A percentile compares a stretch with the other conserved stretches of the same genome.
Evolutionary conservation across 2,797 vertebrate genomes (phyloP).

Genomic region (Amblyraja radiata): DNA sequence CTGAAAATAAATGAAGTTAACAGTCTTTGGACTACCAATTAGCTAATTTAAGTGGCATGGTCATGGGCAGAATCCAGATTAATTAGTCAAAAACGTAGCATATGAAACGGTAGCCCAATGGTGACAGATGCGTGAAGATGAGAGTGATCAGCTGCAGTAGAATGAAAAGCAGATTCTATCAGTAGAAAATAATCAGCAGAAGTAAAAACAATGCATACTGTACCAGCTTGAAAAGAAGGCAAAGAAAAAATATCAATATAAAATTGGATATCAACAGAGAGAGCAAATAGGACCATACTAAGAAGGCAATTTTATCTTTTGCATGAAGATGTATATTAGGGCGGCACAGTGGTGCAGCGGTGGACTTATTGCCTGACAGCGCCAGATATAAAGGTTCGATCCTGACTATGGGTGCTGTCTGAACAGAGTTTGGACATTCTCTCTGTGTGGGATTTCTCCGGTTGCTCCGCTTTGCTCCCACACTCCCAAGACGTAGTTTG

Average conservation of each 20-base stretch:
- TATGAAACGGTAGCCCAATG: not conserved
- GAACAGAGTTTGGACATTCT: too few relatives aligned
- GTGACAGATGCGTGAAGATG: not conserved
- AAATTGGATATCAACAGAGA: not conserved
- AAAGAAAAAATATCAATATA: not conserved
- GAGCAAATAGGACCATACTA: too few relatives aligned
- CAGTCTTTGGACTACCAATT: conserved; percentile 22
- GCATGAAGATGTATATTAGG: too few relatives aligned
- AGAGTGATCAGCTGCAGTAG: not conserved
- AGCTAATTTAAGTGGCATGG: not conserved
- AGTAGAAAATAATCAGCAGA: not conserved
- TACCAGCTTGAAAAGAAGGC: not conserved
- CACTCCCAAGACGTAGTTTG: too few relatives aligned
- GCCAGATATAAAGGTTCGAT: too few relatives aligned
- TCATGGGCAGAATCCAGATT: not conserved
- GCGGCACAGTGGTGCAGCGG: too few relatives aligned
- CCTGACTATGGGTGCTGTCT: too few relatives aligned
- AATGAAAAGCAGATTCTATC: not conserved
- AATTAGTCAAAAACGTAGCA: not conserved
- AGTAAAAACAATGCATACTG: not conserved
- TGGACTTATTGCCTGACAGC: too few relatives aligned
- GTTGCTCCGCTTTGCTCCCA: too few relatives aligned
- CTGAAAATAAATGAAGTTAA: conserved; percentile 13
- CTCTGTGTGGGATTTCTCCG: too few relatives aligned
- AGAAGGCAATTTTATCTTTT: too few relatives aligned